phyloP scores from a whole-genome alignment of 2,113 vertebrate species.

The Phrynocephalus versicolor region DNA sequence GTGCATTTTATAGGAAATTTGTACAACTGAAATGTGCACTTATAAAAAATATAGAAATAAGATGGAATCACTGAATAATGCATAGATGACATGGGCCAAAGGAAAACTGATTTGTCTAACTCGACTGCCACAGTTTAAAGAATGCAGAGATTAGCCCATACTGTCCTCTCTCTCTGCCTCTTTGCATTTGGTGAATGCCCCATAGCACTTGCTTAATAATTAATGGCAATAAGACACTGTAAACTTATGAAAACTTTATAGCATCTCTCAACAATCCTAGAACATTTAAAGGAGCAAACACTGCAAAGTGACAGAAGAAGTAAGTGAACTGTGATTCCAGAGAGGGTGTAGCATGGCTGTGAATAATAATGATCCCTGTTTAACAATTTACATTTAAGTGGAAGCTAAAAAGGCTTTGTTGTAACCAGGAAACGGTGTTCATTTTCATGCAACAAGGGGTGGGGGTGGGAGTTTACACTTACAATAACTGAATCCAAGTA shows the following conservation, averaged over 20 bases:
- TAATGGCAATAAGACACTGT: slow-evolving; percentile 23
- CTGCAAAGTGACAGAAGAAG: neutral
- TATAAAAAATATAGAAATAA: no score
- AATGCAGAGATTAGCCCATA: slow-evolving; percentile 19
- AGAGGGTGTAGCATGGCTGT: no score
- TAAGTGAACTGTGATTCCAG: neutral
- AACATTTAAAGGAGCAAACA: neutral
- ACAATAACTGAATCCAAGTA: no score
- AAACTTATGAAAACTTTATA: slow-evolving; percentile 23
- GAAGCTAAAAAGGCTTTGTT: neutral
- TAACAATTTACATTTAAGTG: neutral
- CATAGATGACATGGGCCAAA: no score
- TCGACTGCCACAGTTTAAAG: neutral
- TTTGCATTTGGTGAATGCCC: neutral
- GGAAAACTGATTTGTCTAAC: no score
- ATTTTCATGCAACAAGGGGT: neutral
- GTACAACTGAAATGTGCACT: neutral
- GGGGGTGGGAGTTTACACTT: no score
- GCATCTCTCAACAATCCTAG: slow-evolving; percentile 16
- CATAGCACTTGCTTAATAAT: slow-evolving; percentile 10
- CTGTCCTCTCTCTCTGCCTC: neutral
- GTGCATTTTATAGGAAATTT: neutral
- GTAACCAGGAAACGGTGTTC: neutral
- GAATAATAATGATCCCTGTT: neutral
- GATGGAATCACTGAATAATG: neutral